Evolutionary conservation across 2,888 invertebrate species (phyloP).

Genomic region (Allacma fusca): DNA sequence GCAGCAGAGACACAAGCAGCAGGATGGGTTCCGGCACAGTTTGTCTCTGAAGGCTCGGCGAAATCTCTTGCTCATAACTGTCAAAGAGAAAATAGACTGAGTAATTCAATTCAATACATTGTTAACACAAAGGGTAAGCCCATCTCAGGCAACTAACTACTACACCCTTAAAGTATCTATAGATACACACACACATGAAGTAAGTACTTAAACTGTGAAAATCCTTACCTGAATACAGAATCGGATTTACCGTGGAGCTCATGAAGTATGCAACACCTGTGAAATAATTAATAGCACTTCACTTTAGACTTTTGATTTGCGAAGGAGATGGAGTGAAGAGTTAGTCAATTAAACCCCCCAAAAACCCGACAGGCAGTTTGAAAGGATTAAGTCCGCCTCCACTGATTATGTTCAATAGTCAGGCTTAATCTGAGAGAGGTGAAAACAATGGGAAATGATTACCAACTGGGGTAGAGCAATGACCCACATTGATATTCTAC

Average conservation of each 20-base stretch:
- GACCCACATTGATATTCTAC: neutral
- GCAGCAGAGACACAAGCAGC: constrained; percentile 59
- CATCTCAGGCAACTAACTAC: no score
- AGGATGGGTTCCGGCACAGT: constrained; percentile 52
- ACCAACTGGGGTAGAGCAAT: neutral
- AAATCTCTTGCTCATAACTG: constrained; percentile 59
- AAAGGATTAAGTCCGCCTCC: no score
- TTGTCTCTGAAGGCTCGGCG: constrained; percentile 60
- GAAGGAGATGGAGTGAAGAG: neutral
- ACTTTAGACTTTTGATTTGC: neutral
- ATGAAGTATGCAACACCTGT: constrained; percentile 61
- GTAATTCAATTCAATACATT: no score
- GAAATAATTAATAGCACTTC: constrained; percentile 28
- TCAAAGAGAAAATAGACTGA: neutral
- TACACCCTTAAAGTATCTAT: constrained; percentile 46
- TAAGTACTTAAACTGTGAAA: neutral
- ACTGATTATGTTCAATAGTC: no score
- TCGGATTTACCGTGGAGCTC: constrained; percentile 57
- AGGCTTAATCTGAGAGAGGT: neutral
- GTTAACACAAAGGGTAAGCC: no score
- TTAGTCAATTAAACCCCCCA: neutral
- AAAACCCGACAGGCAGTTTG: neutral
- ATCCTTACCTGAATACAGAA: constrained; percentile 43
- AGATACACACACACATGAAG: no score
- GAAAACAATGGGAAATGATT: neutral